Base-by-base conservation (phyloP, 2,113 vertebrate species). In the Heteronetta atricapilla region DNA sequence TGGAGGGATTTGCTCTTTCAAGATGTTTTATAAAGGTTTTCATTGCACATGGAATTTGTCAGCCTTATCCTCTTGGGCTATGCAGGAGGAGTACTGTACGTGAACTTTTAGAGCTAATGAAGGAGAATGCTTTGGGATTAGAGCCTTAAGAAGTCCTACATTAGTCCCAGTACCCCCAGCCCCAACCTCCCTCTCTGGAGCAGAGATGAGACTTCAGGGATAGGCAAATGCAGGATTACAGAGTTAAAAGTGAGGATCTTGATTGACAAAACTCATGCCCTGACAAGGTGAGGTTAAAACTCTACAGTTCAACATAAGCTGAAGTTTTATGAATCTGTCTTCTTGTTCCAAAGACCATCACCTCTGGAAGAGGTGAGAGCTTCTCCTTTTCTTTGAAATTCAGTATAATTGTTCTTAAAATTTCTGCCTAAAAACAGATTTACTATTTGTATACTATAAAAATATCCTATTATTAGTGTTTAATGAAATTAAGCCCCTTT, bases 21-120 rank as follows among this genome's bases (percentile, higher is more conserved):
- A 80, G 34, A 48, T 53, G 42, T 18, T 88, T 78, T 92, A 73
- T 60, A 67, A 88, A 93, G 80, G 38, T 68, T 88, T 93, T 75
- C 20, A 2, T 34, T 86, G 77, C 88, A 89, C 76, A 69, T 94
- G 92, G 94, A 86, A 48, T 88, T 78, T 93, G 69, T 96, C 88
- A 96, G 82, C 73, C 60, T 3, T 38, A 48, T 81, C 66, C 60
- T 92, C 73, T 83, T 19, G 76, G 68, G 31, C 52, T 86, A 22
- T 63, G 28, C 2, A 6, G 31, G 8, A 59, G 40, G 60, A 83
- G 25, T n/a, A 53, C 59, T 75, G 36, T 14, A 26, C 6, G 14
- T 22, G 56, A 95, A 78, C 33, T 90, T 88, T 52, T 75, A 66
- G 52, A 93, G 76, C 16, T 70, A 26, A 56, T 31, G 36, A 40